These are phyloP conservation scores for Atopsyche davidsoni DNA, from an alignment of 1,140 invertebrate genomes.

Conservation along the genomic window DNA sequence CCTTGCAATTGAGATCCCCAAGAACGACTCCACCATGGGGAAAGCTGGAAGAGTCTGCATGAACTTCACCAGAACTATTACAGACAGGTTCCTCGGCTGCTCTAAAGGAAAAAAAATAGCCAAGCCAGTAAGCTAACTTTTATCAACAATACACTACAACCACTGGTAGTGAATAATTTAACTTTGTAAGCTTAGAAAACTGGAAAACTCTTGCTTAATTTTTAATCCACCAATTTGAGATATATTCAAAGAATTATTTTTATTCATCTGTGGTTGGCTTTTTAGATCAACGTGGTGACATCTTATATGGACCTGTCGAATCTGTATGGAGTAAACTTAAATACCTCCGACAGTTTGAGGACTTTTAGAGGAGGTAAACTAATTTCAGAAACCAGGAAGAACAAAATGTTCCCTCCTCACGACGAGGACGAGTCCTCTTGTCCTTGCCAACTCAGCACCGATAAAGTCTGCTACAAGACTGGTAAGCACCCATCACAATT, in stretches of 20 bases:
- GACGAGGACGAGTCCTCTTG: conserved; percentile 41
- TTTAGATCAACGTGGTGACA: conserved; percentile 64
- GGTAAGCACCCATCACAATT: conserved; percentile 34
- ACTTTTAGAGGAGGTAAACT: conserved; percentile 43
- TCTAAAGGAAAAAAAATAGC: conserved; percentile 33
- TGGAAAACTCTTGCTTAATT: too few relatives aligned
- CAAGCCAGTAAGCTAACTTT: conserved; percentile 10
- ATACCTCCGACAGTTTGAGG: conserved; percentile 41
- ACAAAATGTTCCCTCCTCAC: conserved; percentile 35
- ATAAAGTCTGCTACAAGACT: conserved; percentile 42
- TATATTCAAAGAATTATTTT: not conserved
- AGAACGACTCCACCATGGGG: conserved; percentile 10
- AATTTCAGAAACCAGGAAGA: conserved; percentile 31
- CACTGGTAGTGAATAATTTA: too few relatives aligned
- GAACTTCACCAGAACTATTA: conserved; percentile 36
- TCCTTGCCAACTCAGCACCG: conserved; percentile 23
- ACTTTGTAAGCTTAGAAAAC: too few relatives aligned
- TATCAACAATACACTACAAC: too few relatives aligned
- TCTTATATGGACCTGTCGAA: conserved; percentile 65
- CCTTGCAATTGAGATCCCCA: conserved; percentile 22
- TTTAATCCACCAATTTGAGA: too few relatives aligned
- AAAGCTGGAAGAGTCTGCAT: conserved; percentile 28
- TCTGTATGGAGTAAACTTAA: conserved; percentile 58
- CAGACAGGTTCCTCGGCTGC: conserved; percentile 49
- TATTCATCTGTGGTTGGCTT: conserved; percentile 1